A percentile compares a stretch with the other conserved stretches of the same genome.
Evolutionary conservation across 2,797 vertebrate species (phyloP).

Genomic region (Brachyalestes nurse): DNA sequence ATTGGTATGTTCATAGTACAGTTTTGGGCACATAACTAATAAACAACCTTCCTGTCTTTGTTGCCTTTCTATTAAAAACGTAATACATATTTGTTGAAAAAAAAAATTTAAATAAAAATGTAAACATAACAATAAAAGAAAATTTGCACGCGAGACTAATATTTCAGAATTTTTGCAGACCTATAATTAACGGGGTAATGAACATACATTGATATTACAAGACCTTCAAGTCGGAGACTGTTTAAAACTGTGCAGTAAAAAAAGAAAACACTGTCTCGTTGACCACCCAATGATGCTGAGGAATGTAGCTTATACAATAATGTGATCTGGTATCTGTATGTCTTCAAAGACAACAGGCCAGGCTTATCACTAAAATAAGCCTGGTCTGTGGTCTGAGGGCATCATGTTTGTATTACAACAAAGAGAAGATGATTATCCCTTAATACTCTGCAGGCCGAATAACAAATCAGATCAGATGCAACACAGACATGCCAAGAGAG

Average conservation of each 20-base stretch:
- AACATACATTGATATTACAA: too few relatives aligned
- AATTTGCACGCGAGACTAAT: too few relatives aligned
- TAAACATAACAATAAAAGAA: too few relatives aligned
- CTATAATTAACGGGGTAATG: too few relatives aligned
- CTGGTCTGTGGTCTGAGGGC: neutral
- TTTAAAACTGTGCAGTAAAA: neutral
- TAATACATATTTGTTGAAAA: too few relatives aligned
- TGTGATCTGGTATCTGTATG: constrained; percentile 41
- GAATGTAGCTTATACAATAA: constrained; percentile 31
- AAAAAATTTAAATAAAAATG: too few relatives aligned
- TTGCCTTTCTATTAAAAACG: too few relatives aligned
- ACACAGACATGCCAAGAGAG: constrained; percentile 2
- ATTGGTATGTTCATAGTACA: too few relatives aligned
- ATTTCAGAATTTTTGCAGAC: too few relatives aligned
- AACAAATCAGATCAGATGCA: constrained; percentile 9
- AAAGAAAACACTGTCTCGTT: neutral
- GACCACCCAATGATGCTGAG: constrained; percentile 33
- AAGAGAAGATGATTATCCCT: neutral
- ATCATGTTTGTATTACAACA: constrained; percentile 4
- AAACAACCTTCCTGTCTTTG: too few relatives aligned
- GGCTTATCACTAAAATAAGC: constrained; percentile 11
- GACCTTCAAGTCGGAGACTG: too few relatives aligned
- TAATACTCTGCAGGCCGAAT: neutral
- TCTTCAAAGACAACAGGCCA: constrained; percentile 6
- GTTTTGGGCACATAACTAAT: too few relatives aligned